A percentile compares a stretch with the other conserved stretches of the same genome.
Evolutionary conservation across 2,888 invertebrate genomes (phyloP).

Genomic region (Volucella bombylans): DNA sequence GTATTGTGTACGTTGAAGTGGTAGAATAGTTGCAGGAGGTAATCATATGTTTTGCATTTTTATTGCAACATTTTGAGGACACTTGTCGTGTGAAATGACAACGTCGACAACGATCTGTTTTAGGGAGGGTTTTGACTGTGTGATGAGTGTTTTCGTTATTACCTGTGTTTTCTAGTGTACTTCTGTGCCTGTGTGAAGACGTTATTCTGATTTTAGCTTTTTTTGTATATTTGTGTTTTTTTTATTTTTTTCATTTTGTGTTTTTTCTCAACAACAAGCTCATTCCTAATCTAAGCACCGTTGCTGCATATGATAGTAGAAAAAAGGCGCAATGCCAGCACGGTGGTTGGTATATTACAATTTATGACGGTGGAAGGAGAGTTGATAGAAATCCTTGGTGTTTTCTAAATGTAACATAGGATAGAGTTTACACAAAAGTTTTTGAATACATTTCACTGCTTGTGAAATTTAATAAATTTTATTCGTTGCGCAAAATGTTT

Average conservation of each 20-base stretch:
- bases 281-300: constrained; percentile 5
- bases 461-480: constrained; percentile 65
- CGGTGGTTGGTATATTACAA: constrained; percentile 58
- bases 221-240: not conserved
- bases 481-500: constrained; percentile 30
- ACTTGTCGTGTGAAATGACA: constrained; percentile 73
- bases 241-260: not conserved
- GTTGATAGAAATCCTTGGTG: constrained; percentile 47
- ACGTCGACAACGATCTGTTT: constrained; percentile 65
- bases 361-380: constrained; percentile 47
- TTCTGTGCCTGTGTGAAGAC: constrained; percentile 59
- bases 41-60: constrained; percentile 74
- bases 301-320: constrained; percentile 24
- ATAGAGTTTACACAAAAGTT: constrained; percentile 50
- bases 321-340: constrained; percentile 27
- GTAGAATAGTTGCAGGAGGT: constrained; percentile 63
- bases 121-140: constrained; percentile 28
- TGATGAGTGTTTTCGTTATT: constrained; percentile 71
- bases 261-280: constrained; percentile 12
- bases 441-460: constrained; percentile 67
- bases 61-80: constrained; percentile 74
- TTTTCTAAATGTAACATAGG: constrained; percentile 28
- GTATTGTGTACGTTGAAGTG: constrained; percentile 37
- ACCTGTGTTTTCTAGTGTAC: constrained; percentile 67
- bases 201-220: constrained; percentile 50